phyloP scores from a whole-genome alignment of 2,888 invertebrate species.

The Drosophila kuntzei region DNA sequence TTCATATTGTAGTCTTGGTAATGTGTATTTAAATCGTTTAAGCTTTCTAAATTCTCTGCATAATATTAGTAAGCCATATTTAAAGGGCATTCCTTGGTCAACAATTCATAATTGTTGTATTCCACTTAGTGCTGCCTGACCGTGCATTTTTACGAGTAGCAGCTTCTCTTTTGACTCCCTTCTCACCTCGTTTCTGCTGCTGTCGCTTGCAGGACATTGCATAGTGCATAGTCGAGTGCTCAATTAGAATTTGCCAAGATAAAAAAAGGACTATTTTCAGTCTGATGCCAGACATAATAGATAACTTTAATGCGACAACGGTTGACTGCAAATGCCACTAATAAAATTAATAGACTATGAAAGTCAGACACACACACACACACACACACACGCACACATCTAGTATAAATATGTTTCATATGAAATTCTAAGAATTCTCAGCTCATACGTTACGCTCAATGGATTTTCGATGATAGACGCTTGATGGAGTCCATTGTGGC shows the following conservation, averaged over 20 bases:
- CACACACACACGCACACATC: neutral
- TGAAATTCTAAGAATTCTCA: conserved; percentile 50
- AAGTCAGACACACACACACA: conserved; percentile 20
- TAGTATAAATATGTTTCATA: conserved; percentile 12
- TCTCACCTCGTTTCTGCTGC: neutral
- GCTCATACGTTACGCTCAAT: conserved; percentile 56
- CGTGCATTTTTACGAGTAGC: neutral
- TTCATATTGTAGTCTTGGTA: neutral
- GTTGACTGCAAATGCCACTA: conserved; percentile 44
- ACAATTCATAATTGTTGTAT: too few relatives aligned
- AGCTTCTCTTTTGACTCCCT: neutral
- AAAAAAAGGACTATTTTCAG: conserved; percentile 10
- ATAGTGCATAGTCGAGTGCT: conserved; percentile 13
- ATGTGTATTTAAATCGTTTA: neutral
- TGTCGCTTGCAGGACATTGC: conserved; percentile 7
- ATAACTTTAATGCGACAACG: conserved; percentile 23
- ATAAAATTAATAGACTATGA: conserved; percentile 70
- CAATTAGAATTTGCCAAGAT: conserved; percentile 19
- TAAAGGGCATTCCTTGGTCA: conserved; percentile 9
- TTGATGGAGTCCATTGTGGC: neutral
- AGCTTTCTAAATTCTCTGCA: neutral
- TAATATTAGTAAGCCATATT: neutral
- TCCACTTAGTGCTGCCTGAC: neutral
- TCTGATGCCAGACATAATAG: conserved; percentile 7
- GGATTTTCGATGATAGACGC: conserved; percentile 48